Evolutionary conservation across 2,888 invertebrate genomes (phyloP), one percentile per base, ranked within the genome.

Genomic region (Piscicola geometra): DNA sequence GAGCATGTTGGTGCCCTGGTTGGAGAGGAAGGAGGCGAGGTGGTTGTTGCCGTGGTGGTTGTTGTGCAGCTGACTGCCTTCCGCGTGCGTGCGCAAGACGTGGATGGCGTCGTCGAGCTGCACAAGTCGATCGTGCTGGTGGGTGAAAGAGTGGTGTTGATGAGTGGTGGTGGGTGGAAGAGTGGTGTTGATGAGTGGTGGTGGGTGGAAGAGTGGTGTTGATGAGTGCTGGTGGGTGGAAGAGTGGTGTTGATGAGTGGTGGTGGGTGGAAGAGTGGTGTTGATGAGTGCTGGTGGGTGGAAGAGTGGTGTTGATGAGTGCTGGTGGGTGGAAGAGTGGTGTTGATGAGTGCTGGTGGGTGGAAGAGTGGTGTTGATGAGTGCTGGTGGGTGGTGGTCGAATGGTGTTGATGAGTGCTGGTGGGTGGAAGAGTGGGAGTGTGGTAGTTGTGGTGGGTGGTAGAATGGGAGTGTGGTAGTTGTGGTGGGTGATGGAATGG

Each of bases 41-140:
- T 64, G n/a, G 64, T 64, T 64, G 56, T 32, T 71, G 28, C 30
- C 71, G 25, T 1, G 32, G 32, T 73, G 52, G 35, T 56, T 35
- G 52, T 56, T 64, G 36, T 33, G 32, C 0, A 67, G 52, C 28
- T 71, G 71, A 30, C 67, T 66, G 12, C 70, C 68, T 56, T 77
- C 77, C 1, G 77, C 77, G 67, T 77, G 77, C 18, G 76, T 75
- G 1, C 77, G 75, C 12, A 77, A 66, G 30, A 77, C 75, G 68
- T 77, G 77, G 32, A 77, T 77, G 52, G 77, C 77, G 36, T 77
- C 77, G 52, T 77, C 77, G 12, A 77, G 56, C 47, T 73, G 73
- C 1, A 60, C 73, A 25, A 73, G 67, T 25, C 75, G 33, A 47
- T 75, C 75, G 28, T 68, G 69, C 68, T 68, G 64, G 9, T 50